Percentiles rank a stretch among this genome's conserved stretches.
These are phyloP conservation scores for Sycobia sp. DNA, from an alignment of 1,140 invertebrate species.

Conservation along the genomic window DNA sequence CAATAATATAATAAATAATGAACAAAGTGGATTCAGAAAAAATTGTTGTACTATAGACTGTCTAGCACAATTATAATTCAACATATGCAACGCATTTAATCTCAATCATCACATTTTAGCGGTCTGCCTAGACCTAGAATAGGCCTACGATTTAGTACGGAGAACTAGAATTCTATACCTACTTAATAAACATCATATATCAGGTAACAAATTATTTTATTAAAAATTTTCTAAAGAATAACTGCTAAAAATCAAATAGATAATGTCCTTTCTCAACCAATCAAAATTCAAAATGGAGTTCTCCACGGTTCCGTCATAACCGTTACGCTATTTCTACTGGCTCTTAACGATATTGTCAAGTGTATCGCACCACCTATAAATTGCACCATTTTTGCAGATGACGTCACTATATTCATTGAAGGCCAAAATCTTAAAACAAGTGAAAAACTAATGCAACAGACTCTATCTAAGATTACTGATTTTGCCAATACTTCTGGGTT, in stretches of 20 bases:
- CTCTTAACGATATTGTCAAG: no score
- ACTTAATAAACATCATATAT: slow-evolving; percentile 18
- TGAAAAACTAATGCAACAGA: no score
- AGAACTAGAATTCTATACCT: slow-evolving; percentile 17
- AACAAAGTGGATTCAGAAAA: slow-evolving; percentile 33
- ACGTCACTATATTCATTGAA: no score
- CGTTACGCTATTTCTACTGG: no score
- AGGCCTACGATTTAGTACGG: slow-evolving; percentile 39
- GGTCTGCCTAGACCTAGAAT: slow-evolving; percentile 41
- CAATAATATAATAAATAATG: slow-evolving; percentile 29
- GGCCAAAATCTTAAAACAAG: no score
- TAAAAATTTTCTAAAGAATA: slow-evolving; percentile 28
- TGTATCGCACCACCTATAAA: no score
- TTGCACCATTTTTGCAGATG: no score
- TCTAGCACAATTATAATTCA: slow-evolving; percentile 29
- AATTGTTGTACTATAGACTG: slow-evolving; percentile 34
- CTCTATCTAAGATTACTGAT: no score
- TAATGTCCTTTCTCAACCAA: background rate
- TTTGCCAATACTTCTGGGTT: no score
- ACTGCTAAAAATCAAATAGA: slow-evolving; percentile 1
- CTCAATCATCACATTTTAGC: slow-evolving; percentile 32
- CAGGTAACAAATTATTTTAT: slow-evolving; percentile 27
- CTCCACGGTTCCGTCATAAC: no score
- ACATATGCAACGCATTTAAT: slow-evolving; percentile 34
- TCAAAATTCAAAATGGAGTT: no score